Base-by-base conservation (phyloP, 2,797 vertebrate genomes). In the Cetoscarus ocellatus region DNA sequence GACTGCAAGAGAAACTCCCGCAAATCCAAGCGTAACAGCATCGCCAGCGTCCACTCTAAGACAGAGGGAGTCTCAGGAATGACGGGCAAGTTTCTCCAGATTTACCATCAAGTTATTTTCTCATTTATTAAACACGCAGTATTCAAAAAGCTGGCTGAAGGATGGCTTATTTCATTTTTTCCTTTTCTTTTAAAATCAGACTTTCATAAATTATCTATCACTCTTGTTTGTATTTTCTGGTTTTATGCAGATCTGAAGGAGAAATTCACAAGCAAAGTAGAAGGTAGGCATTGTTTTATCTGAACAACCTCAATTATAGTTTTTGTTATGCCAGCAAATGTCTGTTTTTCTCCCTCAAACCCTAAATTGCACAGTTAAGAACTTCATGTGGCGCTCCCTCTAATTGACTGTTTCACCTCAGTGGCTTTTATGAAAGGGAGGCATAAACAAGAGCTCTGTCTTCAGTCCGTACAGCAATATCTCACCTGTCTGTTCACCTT, bases 21-120 rank as follows among this genome's bases (percentile, higher is more conserved):
- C 9, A 61, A 84, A 87, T 92, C 78, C 62, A 91, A 88, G 82
- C 83, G 86, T 44, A 87, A 77, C 75, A 91, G 90, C 82, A 80
- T 93, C 39, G 77, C 85, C 79, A 87, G 86, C 38, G 68, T 78
- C 68, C 77, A 79, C 73, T 51, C 53, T 12, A 73, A 74, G 64
- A 65, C 78, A 44, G 79, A 85, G 10, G 66, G 50, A 35, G 10
- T 6, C 55, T 52, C 59, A 10, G 59, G 65, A 35, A 79, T 63
- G 67, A 91, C 13, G 44, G 92, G 93, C 90, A 91, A 85, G 91
- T 81, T 36, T 48, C 40, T 75, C n/a, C 17, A 15, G 15, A 52
- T 58, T 56, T 44, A 43, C 61, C 36, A 11, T 7, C 58, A 5
- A 39, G 15, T 36, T 8, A 40, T 5, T 43, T 27, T 35, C 48